Percentiles rank a stretch among this genome's conserved stretches.
These are phyloP conservation scores for Novumbra hubbsi DNA, from an alignment of 2,797 vertebrate species.

Conservation along the genomic window DNA sequence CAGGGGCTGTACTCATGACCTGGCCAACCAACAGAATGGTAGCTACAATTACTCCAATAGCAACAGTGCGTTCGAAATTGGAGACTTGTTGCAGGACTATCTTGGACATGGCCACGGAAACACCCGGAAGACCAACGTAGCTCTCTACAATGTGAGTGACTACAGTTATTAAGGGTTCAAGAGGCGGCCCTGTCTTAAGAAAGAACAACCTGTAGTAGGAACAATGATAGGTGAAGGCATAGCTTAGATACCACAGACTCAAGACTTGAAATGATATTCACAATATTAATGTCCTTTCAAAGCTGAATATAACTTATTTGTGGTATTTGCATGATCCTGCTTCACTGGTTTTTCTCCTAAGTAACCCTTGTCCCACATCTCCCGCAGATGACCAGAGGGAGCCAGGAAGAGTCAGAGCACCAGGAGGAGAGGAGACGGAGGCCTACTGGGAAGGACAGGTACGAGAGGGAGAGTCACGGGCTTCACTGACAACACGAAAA, in stretches of 20 bases:
- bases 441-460: conserved; percentile 78
- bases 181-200: not conserved
- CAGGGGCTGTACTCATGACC: conserved; percentile 47
- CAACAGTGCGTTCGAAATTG: conserved; percentile 62
- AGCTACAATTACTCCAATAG: conserved; percentile 46
- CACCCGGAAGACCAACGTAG: conserved; percentile 68
- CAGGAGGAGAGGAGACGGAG: conserved; percentile 78
- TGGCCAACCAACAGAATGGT: conserved; percentile 48
- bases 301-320: not conserved
- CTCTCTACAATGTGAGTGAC: conserved; percentile 82
- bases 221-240: conserved; percentile 48
- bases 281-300: not conserved
- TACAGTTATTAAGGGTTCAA: not conserved
- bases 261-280: conserved; percentile 17
- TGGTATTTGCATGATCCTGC: not conserved
- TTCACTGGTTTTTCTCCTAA: not conserved
- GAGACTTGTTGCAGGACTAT: conserved; percentile 73
- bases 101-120: conserved; percentile 62
- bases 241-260: no score
- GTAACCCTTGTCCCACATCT: conserved; percentile 20
- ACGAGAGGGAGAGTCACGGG: not conserved
- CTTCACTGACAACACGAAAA: not conserved
- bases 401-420: conserved; percentile 78
- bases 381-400: conserved; percentile 79
- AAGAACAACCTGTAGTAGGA: conserved; percentile 3